These are phyloP conservation scores for Lutjanus erythropterus DNA, from an alignment of 2,113 vertebrate species.

Conservation along the genomic window DNA sequence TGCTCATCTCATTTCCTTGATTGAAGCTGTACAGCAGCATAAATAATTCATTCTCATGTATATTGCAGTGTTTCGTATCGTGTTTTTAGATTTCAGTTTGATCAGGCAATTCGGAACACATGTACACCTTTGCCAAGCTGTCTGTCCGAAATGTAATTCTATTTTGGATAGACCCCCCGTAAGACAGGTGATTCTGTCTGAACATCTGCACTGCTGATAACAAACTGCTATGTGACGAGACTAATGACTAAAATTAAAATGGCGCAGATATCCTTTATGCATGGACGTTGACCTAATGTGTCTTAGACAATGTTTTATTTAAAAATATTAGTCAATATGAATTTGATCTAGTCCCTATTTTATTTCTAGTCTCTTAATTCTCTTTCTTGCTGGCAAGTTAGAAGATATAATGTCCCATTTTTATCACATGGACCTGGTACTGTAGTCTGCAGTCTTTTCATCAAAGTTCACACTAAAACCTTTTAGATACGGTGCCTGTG, in stretches of 20 bases:
- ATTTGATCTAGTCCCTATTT: neutral
- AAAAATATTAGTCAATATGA: neutral
- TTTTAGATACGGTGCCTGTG: neutral
- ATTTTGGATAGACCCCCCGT: conserved; percentile 29
- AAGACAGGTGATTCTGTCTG: conserved; percentile 29
- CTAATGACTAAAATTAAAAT: conserved; percentile 9
- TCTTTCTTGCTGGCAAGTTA: neutral
- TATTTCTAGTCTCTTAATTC: neutral
- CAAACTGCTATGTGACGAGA: neutral
- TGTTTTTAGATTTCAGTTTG: conserved; percentile 77
- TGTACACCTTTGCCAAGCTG: conserved; percentile 70
- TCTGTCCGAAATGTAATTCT: conserved; percentile 53
- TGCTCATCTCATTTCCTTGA: conserved; percentile 83
- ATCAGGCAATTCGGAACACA: conserved; percentile 72
- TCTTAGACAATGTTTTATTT: neutral
- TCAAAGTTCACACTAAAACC: conserved; percentile 17
- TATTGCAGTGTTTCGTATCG: conserved; percentile 79
- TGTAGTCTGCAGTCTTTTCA: conserved; percentile 1
- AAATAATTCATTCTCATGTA: conserved; percentile 83
- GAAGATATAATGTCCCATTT: neutral
- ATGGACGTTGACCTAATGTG: neutral
- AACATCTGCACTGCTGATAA: conserved; percentile 41
- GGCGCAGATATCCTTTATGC: neutral
- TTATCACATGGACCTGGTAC: neutral
- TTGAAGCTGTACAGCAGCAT: conserved; percentile 82